phyloP scores from a whole-genome alignment of 1,140 invertebrate genomes.

The Protaetia brevitarsis region DNA sequence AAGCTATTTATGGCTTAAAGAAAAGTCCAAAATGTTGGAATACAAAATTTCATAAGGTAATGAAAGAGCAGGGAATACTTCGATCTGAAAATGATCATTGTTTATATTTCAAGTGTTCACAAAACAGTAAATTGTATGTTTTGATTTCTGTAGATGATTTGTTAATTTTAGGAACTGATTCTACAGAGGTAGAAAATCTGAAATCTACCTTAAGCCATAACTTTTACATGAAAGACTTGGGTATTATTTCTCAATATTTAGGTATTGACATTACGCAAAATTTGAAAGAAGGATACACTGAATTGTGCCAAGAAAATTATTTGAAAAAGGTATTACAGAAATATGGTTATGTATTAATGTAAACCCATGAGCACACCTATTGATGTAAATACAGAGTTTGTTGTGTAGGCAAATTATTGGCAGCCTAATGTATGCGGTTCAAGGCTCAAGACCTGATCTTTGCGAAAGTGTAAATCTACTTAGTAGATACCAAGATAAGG shows the following conservation, averaged over 20 bases:
- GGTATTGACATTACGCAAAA: conserved; percentile 17
- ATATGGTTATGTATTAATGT: conserved; percentile 25
- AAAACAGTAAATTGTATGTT: conserved; percentile 22
- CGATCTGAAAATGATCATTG: conserved; percentile 22
- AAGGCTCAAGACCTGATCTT: conserved; percentile 40
- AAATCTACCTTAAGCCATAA: conserved; percentile 27
- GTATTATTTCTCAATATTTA: conserved; percentile 29
- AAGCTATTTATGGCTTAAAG: conserved; percentile 2
- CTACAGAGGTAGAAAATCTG: conserved; percentile 21
- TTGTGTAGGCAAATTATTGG: conserved; percentile 35
- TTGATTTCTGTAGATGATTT: conserved; percentile 32
- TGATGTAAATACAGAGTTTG: conserved; percentile 10
- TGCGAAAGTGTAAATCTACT: conserved; percentile 34
- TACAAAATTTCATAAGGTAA: conserved; percentile 27
- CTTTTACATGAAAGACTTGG: conserved; percentile 36
- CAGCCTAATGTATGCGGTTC: conserved; percentile 39
- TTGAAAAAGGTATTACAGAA: conserved; percentile 19
- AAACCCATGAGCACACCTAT: conserved; percentile 25
- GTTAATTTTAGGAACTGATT: conserved; percentile 30
- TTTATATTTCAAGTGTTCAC: conserved; percentile 24
- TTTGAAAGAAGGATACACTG: background rate
- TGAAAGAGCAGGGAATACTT: conserved; percentile 18
- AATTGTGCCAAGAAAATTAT: conserved; percentile 20
- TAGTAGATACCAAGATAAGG: conserved; percentile 38
- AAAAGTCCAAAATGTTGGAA: conserved; percentile 15